A percentile compares a stretch with the other conserved stretches of the same genome.
phyloP scores from a whole-genome alignment of 2,113 vertebrate genomes.

The Neotragus moschatus region DNA sequence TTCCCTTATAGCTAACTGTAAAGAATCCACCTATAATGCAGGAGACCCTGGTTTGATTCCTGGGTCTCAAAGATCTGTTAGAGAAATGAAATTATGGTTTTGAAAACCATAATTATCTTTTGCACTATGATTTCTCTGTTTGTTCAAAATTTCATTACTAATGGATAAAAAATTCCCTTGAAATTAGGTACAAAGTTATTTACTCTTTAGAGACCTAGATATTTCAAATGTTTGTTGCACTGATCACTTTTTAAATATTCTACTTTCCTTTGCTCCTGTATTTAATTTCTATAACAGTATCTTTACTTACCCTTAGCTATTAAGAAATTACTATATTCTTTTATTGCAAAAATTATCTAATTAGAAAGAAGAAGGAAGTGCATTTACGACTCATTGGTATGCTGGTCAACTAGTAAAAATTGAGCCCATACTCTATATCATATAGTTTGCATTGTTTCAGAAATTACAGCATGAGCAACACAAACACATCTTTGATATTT shows the following conservation, averaged over 20 bases:
- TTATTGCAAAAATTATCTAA: background rate
- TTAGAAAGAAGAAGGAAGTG: no score
- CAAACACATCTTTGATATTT: background rate
- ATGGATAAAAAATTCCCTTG: background rate
- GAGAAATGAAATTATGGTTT: no score
- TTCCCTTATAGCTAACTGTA: no score
- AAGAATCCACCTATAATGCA: no score
- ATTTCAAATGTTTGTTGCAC: background rate
- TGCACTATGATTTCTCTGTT: background rate
- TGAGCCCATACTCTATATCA: background rate
- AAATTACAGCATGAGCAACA: background rate
- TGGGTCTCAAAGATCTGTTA: no score
- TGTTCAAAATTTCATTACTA: background rate
- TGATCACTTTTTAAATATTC: background rate
- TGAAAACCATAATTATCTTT: background rate
- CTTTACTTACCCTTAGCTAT: background rate
- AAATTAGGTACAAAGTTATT: background rate
- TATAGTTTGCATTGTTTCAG: background rate
- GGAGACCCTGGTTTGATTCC: no score
- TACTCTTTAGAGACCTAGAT: background rate
- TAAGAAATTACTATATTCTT: background rate
- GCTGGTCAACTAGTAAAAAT: background rate
- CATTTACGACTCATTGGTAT: background rate
- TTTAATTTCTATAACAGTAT: background rate
- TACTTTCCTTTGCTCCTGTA: background rate